These are phyloP conservation scores for Natator depressus DNA, from an alignment of 2,113 vertebrate genomes.

Conservation along the genomic window DNA sequence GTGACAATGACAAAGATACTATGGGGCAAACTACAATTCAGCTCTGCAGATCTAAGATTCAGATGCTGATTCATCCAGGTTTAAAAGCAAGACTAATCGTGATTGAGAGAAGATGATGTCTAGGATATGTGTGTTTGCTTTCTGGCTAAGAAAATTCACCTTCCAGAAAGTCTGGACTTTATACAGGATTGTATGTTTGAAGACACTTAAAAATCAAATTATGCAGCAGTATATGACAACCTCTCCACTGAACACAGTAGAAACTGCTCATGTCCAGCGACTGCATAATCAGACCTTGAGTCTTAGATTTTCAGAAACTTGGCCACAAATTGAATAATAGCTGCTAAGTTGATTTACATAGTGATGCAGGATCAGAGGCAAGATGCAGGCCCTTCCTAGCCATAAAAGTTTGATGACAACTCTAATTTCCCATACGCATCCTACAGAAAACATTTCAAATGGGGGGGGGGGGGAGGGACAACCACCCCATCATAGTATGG, in stretches of 20 bases:
- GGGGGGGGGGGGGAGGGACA: no score
- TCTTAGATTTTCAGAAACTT: constrained; percentile 8
- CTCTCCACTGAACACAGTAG: neutral
- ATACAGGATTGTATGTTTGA: neutral
- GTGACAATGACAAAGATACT: neutral
- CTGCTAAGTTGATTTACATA: neutral
- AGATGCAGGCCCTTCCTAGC: neutral
- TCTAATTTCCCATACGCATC: neutral
- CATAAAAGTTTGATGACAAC: neutral
- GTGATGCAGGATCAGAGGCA: neutral
- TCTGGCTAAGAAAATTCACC: neutral
- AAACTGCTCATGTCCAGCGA: neutral
- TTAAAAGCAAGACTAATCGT: neutral
- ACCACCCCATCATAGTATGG: no score
- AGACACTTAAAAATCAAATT: neutral
- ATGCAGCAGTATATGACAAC: neutral
- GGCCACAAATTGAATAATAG: neutral
- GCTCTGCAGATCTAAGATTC: neutral
- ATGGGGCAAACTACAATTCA: neutral
- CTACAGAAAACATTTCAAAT: rapidly evolving
- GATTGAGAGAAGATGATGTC: neutral
- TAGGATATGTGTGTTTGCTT: neutral
- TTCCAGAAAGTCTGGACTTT: neutral
- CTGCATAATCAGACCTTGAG: neutral
- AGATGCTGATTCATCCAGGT: neutral